A percentile compares a stretch with the other conserved stretches of the same genome.
These are phyloP conservation scores for Lordiphosa andalusiaca DNA, from an alignment of 2,888 invertebrate genomes.

Conservation along the genomic window DNA sequence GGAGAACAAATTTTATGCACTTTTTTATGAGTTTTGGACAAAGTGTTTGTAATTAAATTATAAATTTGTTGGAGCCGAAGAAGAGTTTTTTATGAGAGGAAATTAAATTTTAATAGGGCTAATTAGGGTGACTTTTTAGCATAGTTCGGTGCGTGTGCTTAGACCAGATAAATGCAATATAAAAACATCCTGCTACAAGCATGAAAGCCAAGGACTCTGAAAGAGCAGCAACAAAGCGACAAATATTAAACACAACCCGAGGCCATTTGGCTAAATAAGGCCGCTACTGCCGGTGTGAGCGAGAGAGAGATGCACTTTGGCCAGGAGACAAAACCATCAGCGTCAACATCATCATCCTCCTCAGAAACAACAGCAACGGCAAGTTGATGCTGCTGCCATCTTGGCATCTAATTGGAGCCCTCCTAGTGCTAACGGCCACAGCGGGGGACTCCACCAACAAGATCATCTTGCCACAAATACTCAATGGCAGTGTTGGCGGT, in stretches of 20 bases:
- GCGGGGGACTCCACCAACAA: slow-evolving; percentile 80
- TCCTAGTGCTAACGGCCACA: slow-evolving; percentile 80
- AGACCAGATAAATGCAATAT: slow-evolving; percentile 1
- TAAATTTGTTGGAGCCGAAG: slow-evolving; percentile 36
- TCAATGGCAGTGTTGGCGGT: slow-evolving; percentile 56
- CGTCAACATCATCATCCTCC: slow-evolving; percentile 11
- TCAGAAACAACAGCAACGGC: slow-evolving; percentile 47
- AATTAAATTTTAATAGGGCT: slow-evolving; percentile 37
- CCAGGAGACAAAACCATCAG: slow-evolving; percentile 54
- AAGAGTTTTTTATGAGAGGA: slow-evolving; percentile 15
- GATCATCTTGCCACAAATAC: slow-evolving; percentile 76
- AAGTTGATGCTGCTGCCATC: slow-evolving; percentile 80
- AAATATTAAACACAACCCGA: too few relatives aligned
- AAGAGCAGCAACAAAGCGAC: neutral
- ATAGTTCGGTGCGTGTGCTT: slow-evolving; percentile 1
- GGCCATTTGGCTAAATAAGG: slow-evolving; percentile 7
- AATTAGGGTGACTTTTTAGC: slow-evolving; percentile 23
- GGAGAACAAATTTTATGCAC: slow-evolving; percentile 55
- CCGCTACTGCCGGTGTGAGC: slow-evolving; percentile 2
- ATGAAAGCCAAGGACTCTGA: slow-evolving; percentile 1
- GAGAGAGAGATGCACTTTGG: slow-evolving; percentile 58
- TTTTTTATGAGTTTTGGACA: slow-evolving; percentile 58
- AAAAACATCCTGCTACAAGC: neutral
- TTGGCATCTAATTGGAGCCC: slow-evolving; percentile 80
- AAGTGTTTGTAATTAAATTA: slow-evolving; percentile 68